phyloP scores from a whole-genome alignment of 2,113 vertebrate species.

The Dicaeum eximium region DNA sequence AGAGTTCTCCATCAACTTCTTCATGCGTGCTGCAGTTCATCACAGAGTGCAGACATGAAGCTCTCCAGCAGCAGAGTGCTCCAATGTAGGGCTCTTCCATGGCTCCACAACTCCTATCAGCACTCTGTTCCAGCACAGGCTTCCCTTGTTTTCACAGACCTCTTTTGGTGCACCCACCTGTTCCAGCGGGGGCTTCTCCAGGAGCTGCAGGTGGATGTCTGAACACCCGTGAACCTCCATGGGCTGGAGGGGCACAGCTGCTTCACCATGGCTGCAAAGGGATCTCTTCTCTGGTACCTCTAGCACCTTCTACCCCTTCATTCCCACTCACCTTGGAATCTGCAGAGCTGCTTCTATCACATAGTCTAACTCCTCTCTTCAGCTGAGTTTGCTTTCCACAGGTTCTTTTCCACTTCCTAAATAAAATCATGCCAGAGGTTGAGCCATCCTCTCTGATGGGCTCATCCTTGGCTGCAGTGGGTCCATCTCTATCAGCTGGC shows the following conservation, averaged over 20 bases:
- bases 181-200: background rate
- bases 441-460: background rate
- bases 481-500: background rate
- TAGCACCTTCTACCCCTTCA: background rate
- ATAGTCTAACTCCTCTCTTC: background rate
- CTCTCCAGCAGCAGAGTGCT: background rate
- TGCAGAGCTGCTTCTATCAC: background rate
- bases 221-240: rapidly evolving
- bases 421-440: background rate
- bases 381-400: background rate
- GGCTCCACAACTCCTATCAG: background rate
- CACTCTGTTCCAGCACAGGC: background rate
- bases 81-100: background rate
- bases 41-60: background rate
- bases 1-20: background rate
- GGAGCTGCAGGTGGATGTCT: background rate
- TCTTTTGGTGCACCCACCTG: background rate
- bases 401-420: background rate
- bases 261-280: background rate
- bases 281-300: background rate
- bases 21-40: background rate
- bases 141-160: too few relatives aligned
- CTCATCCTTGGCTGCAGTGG: background rate
- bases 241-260: background rate
- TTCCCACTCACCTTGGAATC: background rate